phyloP scores from a whole-genome alignment of 2,797 vertebrate species.

The Pipistrellus kuhlii region DNA sequence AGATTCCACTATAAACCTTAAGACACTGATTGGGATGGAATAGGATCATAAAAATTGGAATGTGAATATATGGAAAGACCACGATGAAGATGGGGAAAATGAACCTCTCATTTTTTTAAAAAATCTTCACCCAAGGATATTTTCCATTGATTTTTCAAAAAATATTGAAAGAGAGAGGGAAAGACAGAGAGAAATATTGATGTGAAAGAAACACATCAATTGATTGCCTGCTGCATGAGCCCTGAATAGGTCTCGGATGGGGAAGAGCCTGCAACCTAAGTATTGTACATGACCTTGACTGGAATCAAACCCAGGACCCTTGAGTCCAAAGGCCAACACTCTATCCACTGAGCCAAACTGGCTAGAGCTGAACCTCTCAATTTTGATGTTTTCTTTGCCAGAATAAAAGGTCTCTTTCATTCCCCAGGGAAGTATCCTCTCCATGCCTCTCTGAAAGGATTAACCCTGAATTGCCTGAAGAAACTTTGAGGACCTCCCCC shows the following conservation, averaged over 20 bases:
- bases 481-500: not conserved
- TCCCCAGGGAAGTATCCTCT: not conserved
- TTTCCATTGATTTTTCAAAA: too few relatives aligned
- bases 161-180: too few relatives aligned
- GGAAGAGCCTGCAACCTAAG: too few relatives aligned
- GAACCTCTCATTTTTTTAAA: not conserved
- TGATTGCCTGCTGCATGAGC: too few relatives aligned
- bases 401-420: not conserved
- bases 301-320: too few relatives aligned
- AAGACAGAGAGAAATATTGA: too few relatives aligned
- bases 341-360: too few relatives aligned
- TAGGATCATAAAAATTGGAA: not conserved
- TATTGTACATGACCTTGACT: too few relatives aligned
- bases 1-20: not conserved
- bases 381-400: not conserved
- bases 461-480: not conserved
- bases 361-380: not conserved
- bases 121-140: too few relatives aligned
- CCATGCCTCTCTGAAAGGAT: not conserved
- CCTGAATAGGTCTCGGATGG: too few relatives aligned
- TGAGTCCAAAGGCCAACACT: too few relatives aligned
- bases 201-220: too few relatives aligned
- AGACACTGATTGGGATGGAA: not conserved
- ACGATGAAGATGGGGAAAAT: not conserved
- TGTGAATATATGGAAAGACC: not conserved